These are phyloP conservation scores for Poeciliopsis paucimaculata DNA, from an alignment of 2,797 vertebrate species.

Conservation along the genomic window DNA sequence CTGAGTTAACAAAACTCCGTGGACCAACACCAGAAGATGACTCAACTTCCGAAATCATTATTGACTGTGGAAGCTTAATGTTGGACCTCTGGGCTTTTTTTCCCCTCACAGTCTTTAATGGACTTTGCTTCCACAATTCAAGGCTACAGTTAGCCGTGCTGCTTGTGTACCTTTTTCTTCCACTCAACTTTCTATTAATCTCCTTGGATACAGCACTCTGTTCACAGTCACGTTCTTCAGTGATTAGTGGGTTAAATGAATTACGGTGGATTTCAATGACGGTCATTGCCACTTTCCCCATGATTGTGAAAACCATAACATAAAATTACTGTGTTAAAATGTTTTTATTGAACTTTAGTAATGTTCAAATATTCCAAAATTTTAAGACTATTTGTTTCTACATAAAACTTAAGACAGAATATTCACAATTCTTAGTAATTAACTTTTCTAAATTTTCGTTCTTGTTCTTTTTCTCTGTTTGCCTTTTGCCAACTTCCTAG, in stretches of 20 bases:
- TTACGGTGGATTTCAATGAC: background rate
- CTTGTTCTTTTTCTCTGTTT: too few species aligned
- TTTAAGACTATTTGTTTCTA: background rate
- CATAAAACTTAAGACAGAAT: background rate
- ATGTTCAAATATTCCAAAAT: background rate
- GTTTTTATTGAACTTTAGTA: background rate
- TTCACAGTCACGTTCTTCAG: background rate
- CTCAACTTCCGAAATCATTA: background rate
- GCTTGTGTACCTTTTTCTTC: background rate
- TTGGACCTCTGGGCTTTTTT: background rate
- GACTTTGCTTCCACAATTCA: background rate
- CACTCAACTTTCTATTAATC: background rate
- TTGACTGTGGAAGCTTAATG: background rate
- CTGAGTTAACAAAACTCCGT: background rate
- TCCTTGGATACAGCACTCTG: background rate
- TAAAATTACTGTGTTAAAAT: background rate
- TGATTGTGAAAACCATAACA: background rate
- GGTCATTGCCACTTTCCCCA: background rate
- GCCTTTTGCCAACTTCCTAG: too few species aligned
- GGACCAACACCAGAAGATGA: background rate
- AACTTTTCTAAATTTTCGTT: background rate
- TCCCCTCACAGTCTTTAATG: background rate
- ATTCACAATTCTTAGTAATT: background rate
- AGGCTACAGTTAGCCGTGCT: background rate
- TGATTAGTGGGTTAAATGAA: background rate